Base-by-base conservation (phyloP, 2,113 vertebrate species). In the Petrocephalus zakoni region DNA sequence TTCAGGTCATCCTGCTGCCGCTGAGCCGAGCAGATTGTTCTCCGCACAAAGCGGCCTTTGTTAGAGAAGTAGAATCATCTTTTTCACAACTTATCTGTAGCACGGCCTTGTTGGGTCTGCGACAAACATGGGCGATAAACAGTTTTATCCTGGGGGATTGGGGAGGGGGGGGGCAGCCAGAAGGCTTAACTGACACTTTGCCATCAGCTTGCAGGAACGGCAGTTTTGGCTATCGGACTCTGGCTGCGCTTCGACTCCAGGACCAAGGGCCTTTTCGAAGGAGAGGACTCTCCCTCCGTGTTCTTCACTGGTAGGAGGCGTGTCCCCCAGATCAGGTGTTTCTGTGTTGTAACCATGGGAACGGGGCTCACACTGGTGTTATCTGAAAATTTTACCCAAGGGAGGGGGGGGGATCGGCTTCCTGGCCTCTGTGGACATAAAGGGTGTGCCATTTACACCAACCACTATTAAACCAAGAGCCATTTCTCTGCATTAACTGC, bases 221-320 rank as follows among this genome's bases (percentile, higher is more conserved):
- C 96, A 0, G 97, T 97, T 87, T 94, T 97, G 51, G 96, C 95
- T 25, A 89, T 97, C 22, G 97, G 96, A 87, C 93, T 97, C 90
- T 97, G 97, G 97, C 96, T 97, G 87, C 95, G 96, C 58, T 97
- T 97, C 75, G 97, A 97, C 91, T 91, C 94, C 0, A 96, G 95
- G 91, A 97, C 97, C 85, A 96, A 96, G 92, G 94, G 91, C 10
- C 93, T 97, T 88, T 96, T 97, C 53, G 95, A 97, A 21, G 90
- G 95, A 89, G 95, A 97, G 2, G 42, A 87, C 2, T 93, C 93
- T 8, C 89, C 94, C 9, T 93, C 92, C 0, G 94, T 93, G 0
- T 97, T 97, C 91, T 97, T 96, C 90, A 97, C 95, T 87, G 97
- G 97, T 97, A 90, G 95, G 94, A 46, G 29, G 34, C 58, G 47